phyloP scores from a whole-genome alignment of 2,888 invertebrate genomes.

The Carabus problematicus region DNA sequence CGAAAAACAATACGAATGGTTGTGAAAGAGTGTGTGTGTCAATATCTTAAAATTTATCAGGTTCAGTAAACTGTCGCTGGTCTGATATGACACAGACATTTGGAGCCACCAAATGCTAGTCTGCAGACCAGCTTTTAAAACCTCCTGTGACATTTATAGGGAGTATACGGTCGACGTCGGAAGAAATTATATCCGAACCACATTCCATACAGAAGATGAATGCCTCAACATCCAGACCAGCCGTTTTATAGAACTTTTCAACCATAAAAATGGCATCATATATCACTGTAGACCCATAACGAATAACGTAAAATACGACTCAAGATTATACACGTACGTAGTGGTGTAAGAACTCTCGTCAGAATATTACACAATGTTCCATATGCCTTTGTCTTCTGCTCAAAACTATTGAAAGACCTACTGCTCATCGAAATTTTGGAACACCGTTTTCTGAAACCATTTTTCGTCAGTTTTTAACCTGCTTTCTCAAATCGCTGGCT shows the following conservation, averaged over 20 bases:
- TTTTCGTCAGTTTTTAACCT: too few relatives aligned
- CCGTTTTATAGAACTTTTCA: constrained; percentile 26
- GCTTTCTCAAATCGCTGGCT: too few relatives aligned
- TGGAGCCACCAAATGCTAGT: not conserved
- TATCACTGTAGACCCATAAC: constrained; percentile 19
- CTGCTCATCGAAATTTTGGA: too few relatives aligned
- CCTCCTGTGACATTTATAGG: constrained; percentile 31
- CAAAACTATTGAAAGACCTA: too few relatives aligned
- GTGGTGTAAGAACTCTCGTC: too few relatives aligned
- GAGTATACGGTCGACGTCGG: constrained; percentile 12
- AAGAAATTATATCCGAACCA: constrained; percentile 17
- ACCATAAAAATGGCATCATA: constrained; percentile 30
- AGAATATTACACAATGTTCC: too few relatives aligned
- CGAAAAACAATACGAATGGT: too few relatives aligned
- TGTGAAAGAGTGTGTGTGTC: not conserved
- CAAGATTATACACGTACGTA: too few relatives aligned
- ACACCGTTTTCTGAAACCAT: too few relatives aligned
- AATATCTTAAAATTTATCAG: not conserved
- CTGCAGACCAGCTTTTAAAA: not conserved
- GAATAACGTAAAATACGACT: not conserved
- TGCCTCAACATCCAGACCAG: constrained; percentile 8
- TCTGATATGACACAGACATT: not conserved
- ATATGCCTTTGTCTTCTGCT: too few relatives aligned
- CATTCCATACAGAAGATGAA: constrained; percentile 29
- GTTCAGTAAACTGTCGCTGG: not conserved